phyloP scores from a whole-genome alignment of 2,888 invertebrate species.

The Zygothrica quintamaculata region DNA sequence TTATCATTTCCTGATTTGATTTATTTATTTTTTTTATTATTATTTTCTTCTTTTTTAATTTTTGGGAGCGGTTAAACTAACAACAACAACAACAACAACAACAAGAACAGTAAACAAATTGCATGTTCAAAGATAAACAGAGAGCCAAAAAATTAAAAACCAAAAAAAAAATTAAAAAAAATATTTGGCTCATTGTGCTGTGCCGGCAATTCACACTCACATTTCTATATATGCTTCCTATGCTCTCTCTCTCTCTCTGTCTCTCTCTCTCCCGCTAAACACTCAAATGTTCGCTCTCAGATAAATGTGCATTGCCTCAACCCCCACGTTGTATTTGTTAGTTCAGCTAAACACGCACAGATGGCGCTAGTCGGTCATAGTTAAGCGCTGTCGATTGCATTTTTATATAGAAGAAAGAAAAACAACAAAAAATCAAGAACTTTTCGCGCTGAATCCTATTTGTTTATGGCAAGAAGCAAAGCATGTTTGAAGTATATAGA shows the following conservation, averaged over 20 bases:
- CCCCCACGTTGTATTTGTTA: slow-evolving; percentile 18
- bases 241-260: slow-evolving; percentile 2
- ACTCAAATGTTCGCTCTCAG: slow-evolving; percentile 26
- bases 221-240: slow-evolving; percentile 12
- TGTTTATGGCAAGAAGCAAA: slow-evolving; percentile 34
- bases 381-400: no score
- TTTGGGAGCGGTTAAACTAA: slow-evolving; percentile 69
- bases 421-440: slow-evolving; percentile 4
- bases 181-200: slow-evolving; percentile 40
- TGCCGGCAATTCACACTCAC: slow-evolving; percentile 52
- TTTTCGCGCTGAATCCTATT: slow-evolving; percentile 38
- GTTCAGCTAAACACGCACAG: slow-evolving; percentile 51
- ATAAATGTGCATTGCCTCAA: slow-evolving; percentile 50
- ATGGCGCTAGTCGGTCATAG: slow-evolving; percentile 55
- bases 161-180: slow-evolving; percentile 27
- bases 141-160: slow-evolving; percentile 39
- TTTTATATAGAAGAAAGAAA: no score
- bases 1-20: not conserved
- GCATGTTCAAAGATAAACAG: slow-evolving; percentile 69
- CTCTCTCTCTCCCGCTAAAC: no score
- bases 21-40: slow-evolving; percentile 2
- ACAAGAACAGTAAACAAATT: slow-evolving; percentile 32
- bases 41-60: not conserved
- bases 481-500: not conserved
- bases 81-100: slow-evolving; percentile 33